Conservation (phyloP, 2,888 invertebrate species). For the Euplexia lucipara region DNA sequence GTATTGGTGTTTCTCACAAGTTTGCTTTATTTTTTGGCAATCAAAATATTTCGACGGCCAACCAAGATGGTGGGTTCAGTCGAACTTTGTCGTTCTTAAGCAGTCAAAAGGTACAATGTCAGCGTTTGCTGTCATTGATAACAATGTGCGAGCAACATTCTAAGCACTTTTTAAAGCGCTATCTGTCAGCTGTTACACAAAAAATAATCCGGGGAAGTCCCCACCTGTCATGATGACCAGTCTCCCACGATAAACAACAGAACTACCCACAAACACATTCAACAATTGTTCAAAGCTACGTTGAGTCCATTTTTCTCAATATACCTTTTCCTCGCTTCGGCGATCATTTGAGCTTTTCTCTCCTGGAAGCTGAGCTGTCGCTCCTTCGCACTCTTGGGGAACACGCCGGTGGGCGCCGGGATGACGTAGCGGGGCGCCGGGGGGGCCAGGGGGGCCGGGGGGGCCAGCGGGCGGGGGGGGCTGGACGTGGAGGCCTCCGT, state of each 20-base stretch:
- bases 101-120: background rate
- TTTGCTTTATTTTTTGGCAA: background rate
- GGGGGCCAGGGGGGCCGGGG: constrained; percentile 2
- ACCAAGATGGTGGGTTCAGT: background rate
- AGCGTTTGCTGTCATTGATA: constrained; percentile 1
- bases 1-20: constrained; percentile 6
- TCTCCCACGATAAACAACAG: constrained; percentile 63
- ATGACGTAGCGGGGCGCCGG: constrained; percentile 73
- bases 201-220: background rate
- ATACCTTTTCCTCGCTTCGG: constrained; percentile 94
- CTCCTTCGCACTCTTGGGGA: constrained; percentile 91
- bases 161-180: background rate
- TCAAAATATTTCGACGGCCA: too few relatives aligned
- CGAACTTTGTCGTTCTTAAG: background rate
- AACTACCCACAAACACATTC: constrained; percentile 57
- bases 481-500: constrained; percentile 57
- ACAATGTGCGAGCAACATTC: background rate
- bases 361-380: constrained; percentile 95
- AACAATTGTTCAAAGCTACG: constrained; percentile 73
- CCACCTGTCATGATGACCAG: constrained; percentile 14
- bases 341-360: constrained; percentile 94
- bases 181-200: constrained; percentile 1
- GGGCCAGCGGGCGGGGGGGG: background rate
- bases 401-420: constrained; percentile 81
- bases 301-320: constrained; percentile 94